Percentiles rank a stretch among this genome's conserved stretches.
Evolutionary conservation across 2,797 vertebrate species (phyloP).

Genomic region (Tiaroga cobitis): DNA sequence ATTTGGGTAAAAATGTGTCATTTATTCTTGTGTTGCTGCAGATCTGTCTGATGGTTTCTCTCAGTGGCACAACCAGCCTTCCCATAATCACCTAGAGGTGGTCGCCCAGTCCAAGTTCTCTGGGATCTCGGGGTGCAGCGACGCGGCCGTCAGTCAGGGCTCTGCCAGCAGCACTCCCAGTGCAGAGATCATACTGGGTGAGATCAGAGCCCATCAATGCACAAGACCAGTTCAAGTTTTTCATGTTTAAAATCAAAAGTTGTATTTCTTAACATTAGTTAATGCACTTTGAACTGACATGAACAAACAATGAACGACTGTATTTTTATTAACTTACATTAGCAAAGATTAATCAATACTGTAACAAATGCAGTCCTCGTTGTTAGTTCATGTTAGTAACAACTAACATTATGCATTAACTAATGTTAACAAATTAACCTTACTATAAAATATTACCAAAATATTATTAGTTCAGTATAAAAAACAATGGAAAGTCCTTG

Average conservation of each 20-base stretch:
- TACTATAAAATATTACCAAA: not conserved
- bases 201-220: slow-evolving; percentile 44
- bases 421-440: too few species aligned
- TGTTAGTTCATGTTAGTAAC: too few species aligned
- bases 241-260: too few species aligned
- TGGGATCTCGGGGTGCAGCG: slow-evolving; percentile 85
- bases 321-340: too few species aligned
- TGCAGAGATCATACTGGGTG: slow-evolving; percentile 82
- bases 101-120: slow-evolving; percentile 81
- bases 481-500: not conserved
- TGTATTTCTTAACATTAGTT: too few species aligned
- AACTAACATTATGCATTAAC: not conserved
- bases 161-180: slow-evolving; percentile 86
- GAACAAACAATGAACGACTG: too few species aligned
- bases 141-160: slow-evolving; percentile 78
- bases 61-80: slow-evolving; percentile 83
- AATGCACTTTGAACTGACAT: too few species aligned
- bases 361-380: too few species aligned
- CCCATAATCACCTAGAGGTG: slow-evolving; percentile 84
- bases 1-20: not conserved
- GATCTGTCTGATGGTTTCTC: slow-evolving; percentile 82
- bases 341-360: too few species aligned
- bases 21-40: slow-evolving; percentile 54
- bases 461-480: not conserved
- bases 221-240: not conserved